These are phyloP conservation scores for Actias luna DNA, from an alignment of 2,888 invertebrate species.

Conservation along the genomic window DNA sequence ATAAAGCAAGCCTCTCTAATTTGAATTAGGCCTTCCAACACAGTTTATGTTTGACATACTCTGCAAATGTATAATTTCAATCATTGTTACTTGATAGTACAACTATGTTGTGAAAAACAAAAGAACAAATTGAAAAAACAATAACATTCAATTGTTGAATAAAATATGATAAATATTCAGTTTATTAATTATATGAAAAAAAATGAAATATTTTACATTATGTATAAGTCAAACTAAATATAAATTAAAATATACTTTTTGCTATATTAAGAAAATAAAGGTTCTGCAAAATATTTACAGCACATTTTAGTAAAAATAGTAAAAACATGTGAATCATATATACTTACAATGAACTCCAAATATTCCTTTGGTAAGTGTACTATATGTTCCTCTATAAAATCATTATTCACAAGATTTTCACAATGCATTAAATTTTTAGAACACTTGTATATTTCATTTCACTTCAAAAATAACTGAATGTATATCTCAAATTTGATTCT, in stretches of 20 bases:
- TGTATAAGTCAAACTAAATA: too few relatives aligned
- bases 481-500: conserved; percentile 16
- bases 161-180: too few relatives aligned
- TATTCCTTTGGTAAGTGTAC: neutral
- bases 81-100: neutral
- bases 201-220: too few relatives aligned
- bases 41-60: neutral
- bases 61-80: neutral
- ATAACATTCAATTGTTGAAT: too few relatives aligned
- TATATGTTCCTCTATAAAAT: neutral
- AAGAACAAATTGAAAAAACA: neutral
- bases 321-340: neutral
- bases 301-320: neutral
- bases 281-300: neutral
- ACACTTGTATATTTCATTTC: conserved; percentile 37
- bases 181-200: too few relatives aligned
- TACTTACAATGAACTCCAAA: conserved; percentile 10
- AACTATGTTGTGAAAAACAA: neutral
- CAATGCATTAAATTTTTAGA: conserved; percentile 36
- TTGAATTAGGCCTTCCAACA: too few relatives aligned
- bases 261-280: neutral
- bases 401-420: conserved; percentile 27
- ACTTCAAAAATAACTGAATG: conserved; percentile 37
- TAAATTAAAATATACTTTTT: too few relatives aligned
- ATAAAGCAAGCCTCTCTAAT: too few relatives aligned